Conservation (phyloP, 2,888 invertebrate genomes). For the Rhopalosiphum nymphaeae region DNA sequence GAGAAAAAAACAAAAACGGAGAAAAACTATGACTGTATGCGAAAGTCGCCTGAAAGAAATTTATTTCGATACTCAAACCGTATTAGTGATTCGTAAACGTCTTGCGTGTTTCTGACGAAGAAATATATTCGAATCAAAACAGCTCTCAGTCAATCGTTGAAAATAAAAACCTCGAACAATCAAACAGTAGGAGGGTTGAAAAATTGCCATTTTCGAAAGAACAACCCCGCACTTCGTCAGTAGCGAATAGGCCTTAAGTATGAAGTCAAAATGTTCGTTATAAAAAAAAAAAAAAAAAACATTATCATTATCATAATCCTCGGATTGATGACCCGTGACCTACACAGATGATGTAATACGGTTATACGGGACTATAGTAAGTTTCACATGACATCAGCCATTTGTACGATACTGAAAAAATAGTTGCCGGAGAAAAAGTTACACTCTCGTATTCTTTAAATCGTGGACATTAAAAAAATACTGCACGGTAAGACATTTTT, state of each 20-base stretch:
- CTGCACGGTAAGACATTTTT: background rate
- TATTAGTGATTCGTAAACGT: constrained; percentile 63
- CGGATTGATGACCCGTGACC: constrained; percentile 53
- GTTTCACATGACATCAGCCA: constrained; percentile 18
- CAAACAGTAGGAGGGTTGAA: background rate
- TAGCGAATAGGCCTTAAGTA: background rate
- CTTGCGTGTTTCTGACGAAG: constrained; percentile 59
- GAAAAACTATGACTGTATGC: constrained; percentile 42
- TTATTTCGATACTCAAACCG: constrained; percentile 56
- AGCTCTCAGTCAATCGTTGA: constrained; percentile 51
- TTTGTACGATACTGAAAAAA: background rate
- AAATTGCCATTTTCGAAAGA: constrained; percentile 30
- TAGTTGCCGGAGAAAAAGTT: background rate
- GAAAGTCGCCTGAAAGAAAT: constrained; percentile 55
- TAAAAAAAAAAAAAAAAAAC: constrained; percentile 43
- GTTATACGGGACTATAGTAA: background rate
- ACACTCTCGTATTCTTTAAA: background rate
- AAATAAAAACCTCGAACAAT: constrained; percentile 44
- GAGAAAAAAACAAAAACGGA: constrained; percentile 23
- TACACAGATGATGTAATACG: constrained; percentile 26
- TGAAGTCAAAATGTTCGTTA: constrained; percentile 3
- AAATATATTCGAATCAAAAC: constrained; percentile 61
- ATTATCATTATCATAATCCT: constrained; percentile 36
- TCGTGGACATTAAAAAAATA: background rate
- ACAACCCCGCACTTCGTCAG: background rate